Percentiles rank a stretch among this genome's conserved stretches.
These are phyloP conservation scores for Himalopsyche phryganea DNA, from an alignment of 1,140 invertebrate species.

Conservation along the genomic window DNA sequence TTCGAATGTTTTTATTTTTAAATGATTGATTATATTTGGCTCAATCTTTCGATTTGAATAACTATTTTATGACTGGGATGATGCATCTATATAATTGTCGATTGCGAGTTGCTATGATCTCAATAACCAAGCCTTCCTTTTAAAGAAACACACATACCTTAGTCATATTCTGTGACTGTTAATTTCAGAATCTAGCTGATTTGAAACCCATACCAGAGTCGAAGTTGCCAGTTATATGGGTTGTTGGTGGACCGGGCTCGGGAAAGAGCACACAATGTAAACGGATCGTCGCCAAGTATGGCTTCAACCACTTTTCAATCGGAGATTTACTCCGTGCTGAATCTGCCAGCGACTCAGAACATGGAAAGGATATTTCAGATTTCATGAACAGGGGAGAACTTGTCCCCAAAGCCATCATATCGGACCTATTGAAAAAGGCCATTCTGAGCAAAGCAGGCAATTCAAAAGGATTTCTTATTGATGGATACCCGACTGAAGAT, in stretches of 20 bases:
- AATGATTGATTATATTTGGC: too few species aligned
- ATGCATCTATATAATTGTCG: too few species aligned
- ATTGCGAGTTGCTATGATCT: too few species aligned
- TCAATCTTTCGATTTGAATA: too few species aligned
- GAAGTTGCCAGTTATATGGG: slow-evolving; percentile 47
- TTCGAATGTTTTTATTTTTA: too few species aligned
- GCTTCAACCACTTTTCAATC: slow-evolving; percentile 35
- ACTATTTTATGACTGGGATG: too few species aligned
- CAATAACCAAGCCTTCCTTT: too few species aligned
- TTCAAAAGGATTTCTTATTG: slow-evolving; percentile 47
- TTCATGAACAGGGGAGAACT: slow-evolving; percentile 41
- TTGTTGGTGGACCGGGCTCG: slow-evolving; percentile 48
- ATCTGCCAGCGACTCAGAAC: slow-evolving; percentile 2
- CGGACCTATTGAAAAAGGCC: slow-evolving; percentile 43
- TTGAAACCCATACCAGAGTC: slow-evolving; percentile 40
- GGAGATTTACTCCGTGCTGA: slow-evolving; percentile 29
- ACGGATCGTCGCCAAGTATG: slow-evolving; percentile 49
- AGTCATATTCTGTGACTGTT: too few species aligned
- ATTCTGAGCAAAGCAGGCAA: slow-evolving; percentile 43
- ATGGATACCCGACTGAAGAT: slow-evolving; percentile 47
- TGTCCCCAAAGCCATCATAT: slow-evolving; percentile 43
- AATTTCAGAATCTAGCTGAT: slow-evolving; percentile 40
- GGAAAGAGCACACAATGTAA: slow-evolving; percentile 47
- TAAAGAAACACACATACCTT: too few species aligned
- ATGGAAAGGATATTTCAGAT: slow-evolving; percentile 42